A percentile compares a stretch with the other conserved stretches of the same genome.
Conservation (phyloP, 1,140 invertebrate genomes). For the Sarcophaga bullata region DNA sequence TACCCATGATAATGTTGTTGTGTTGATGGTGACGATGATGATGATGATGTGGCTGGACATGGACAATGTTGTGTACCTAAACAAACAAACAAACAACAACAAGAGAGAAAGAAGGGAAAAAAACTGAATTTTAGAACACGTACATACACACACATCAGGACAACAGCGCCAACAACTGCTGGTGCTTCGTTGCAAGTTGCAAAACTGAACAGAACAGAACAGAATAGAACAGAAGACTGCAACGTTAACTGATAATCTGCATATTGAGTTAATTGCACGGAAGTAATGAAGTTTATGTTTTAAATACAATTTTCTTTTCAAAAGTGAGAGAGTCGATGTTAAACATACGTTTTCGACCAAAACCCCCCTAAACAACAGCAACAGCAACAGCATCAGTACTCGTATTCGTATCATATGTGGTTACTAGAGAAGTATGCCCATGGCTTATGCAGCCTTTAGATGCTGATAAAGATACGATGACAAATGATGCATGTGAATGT, state of each 20-base stretch:
- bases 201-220: no score
- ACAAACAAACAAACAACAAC: neutral
- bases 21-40: neutral
- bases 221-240: neutral
- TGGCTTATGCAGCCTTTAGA: neutral
- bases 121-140: no score
- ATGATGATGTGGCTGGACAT: conserved; percentile 31
- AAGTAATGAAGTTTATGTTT: conserved; percentile 34
- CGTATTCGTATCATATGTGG: no score
- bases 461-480: neutral
- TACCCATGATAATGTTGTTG: no score
- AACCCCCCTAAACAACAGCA: neutral
- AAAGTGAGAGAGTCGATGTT: conserved; percentile 11
- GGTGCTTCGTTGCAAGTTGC: neutral
- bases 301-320: neutral
- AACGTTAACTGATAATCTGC: neutral
- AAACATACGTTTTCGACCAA: neutral
- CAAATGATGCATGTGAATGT: neutral
- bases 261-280: conserved; percentile 39
- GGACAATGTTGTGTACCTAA: conserved; percentile 23
- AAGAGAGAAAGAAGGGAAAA: no score
- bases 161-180: neutral
- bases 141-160: no score
- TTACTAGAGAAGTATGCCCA: no score
- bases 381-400: neutral